A percentile compares a stretch with the other conserved stretches of the same genome.
phyloP scores from a whole-genome alignment of 2,888 invertebrate species.

The Caenorhabditis virilis region DNA sequence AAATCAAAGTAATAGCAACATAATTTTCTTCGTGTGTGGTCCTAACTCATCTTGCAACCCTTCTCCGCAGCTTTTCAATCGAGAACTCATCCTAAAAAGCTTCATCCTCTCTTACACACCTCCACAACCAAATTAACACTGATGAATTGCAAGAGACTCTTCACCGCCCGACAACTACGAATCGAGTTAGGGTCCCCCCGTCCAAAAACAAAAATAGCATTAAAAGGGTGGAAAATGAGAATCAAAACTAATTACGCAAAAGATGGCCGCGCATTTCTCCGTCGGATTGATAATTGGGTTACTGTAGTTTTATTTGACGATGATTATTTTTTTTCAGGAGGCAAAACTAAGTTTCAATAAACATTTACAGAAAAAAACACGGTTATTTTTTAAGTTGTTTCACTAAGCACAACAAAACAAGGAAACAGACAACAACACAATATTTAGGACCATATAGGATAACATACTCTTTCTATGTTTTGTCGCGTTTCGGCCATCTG shows the following conservation, averaged over 20 bases:
- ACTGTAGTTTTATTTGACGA: slow-evolving; percentile 15
- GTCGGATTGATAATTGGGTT: slow-evolving; percentile 16
- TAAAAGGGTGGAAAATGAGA: not conserved
- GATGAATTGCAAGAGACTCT: slow-evolving; percentile 25
- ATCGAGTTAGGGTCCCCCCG: slow-evolving; percentile 13
- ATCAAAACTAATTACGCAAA: not conserved
- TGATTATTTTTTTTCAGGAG: slow-evolving; percentile 5
- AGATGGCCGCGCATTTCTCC: not conserved
- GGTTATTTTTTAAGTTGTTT: too few species aligned
- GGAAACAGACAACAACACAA: too few species aligned
- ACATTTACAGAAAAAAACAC: too few species aligned
- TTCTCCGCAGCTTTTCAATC: too few species aligned
- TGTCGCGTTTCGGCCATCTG: slow-evolving; percentile 96
- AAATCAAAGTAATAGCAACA: too few species aligned
- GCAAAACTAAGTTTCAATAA: too few species aligned
- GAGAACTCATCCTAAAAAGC: too few species aligned
- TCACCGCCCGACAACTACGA: slow-evolving; percentile 5
- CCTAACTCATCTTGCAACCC: too few species aligned
- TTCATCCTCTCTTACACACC: too few species aligned
- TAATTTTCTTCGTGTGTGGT: too few species aligned
- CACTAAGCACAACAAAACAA: too few species aligned
- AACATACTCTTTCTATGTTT: slow-evolving; percentile 85
- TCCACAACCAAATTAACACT: slow-evolving; percentile 23
- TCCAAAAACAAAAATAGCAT: not conserved
- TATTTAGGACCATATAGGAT: not conserved